Conservation (phyloP, 2,113 vertebrate species). For the Phalacrocorax pelagicus region DNA sequence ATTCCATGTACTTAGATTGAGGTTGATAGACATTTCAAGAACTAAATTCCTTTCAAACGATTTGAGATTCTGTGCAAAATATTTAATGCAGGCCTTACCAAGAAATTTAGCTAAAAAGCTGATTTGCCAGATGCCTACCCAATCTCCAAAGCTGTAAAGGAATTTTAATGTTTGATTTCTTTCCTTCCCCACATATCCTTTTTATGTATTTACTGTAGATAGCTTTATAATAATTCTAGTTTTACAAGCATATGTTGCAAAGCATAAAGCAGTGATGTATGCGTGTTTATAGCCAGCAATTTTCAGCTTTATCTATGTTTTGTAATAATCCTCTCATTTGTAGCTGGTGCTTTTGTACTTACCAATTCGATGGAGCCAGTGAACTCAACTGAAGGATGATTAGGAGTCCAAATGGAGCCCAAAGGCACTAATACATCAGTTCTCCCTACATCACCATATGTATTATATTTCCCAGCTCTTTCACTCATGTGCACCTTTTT, state of each 20-base stretch:
- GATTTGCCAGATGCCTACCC: not conserved
- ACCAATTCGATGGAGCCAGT: not conserved
- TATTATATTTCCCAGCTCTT: not conserved
- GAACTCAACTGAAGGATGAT: not conserved
- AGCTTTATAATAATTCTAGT: not conserved
- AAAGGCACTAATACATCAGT: not conserved
- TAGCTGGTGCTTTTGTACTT: not conserved
- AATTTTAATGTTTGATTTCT: not conserved
- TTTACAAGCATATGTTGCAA: not conserved
- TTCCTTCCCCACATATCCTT: not conserved
- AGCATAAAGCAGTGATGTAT: not conserved
- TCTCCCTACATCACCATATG: not conserved
- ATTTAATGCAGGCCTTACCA: not conserved
- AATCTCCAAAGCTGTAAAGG: not conserved
- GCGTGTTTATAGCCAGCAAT: not conserved
- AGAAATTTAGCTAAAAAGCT: not conserved
- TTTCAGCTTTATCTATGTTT: not conserved
- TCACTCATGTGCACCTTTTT: not conserved
- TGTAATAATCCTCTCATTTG: not conserved
- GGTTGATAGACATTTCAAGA: not conserved
- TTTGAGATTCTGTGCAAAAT: not conserved
- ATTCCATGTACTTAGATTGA: not conserved
- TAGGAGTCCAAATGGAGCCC: not conserved
- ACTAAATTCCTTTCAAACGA: not conserved
- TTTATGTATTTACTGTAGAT: not conserved